These are phyloP conservation scores for Eira barbara DNA, from an alignment of 2,113 vertebrate genomes.

Conservation along the genomic window DNA sequence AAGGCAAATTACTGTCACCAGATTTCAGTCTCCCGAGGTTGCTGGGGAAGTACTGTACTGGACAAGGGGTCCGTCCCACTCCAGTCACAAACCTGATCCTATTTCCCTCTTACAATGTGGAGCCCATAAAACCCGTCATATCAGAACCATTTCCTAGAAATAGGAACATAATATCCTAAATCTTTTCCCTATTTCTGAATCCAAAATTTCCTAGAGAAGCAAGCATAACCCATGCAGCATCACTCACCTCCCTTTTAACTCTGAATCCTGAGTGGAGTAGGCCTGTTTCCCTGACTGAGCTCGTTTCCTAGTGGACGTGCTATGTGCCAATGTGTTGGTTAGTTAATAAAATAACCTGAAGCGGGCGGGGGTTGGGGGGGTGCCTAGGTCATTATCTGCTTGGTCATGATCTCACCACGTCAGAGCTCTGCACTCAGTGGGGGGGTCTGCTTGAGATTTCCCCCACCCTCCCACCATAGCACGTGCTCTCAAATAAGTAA, in stretches of 20 bases:
- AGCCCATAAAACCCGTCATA: not conserved
- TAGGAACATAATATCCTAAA: not conserved
- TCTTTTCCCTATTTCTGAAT: not conserved
- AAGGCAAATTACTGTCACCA: not conserved
- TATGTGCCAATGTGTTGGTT: not conserved
- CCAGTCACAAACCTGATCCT: not conserved
- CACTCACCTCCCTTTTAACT: accelerated
- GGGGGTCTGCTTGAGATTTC: not conserved
- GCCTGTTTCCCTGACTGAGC: not conserved
- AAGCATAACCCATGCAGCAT: not conserved
- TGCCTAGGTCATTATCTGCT: not conserved
- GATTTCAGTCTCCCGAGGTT: not conserved
- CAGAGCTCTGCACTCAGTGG: not conserved
- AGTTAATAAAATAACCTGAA: not conserved
- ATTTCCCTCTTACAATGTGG: not conserved
- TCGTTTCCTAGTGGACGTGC: not conserved
- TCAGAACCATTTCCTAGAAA: not conserved
- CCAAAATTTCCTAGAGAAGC: not conserved
- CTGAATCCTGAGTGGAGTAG: not conserved
- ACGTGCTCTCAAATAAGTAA: not conserved
- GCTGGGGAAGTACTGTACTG: not conserved
- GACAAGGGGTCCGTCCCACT: not conserved
- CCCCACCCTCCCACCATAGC: not conserved
- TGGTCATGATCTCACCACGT: not conserved
- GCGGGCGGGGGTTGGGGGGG: no score